Conservation (phyloP, 2,113 vertebrate species). For the Emydura subglobosa region DNA sequence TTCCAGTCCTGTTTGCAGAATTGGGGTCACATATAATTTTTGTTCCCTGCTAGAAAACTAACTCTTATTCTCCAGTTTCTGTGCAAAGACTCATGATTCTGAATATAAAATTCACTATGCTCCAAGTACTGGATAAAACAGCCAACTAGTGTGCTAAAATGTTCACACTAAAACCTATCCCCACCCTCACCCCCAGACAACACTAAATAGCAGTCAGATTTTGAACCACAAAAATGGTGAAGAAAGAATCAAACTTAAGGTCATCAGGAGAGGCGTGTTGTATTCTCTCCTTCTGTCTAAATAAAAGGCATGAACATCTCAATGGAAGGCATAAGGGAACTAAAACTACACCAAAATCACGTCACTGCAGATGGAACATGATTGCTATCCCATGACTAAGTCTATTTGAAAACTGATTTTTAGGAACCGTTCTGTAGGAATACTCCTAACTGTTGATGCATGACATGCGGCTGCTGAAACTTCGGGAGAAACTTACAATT, state of each 20-base stretch:
- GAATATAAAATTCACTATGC: background rate
- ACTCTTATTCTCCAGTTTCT: background rate
- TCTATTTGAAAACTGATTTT: background rate
- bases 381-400: background rate
- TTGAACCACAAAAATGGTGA: background rate
- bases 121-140: background rate
- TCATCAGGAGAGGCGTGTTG: fast-evolving
- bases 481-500: background rate
- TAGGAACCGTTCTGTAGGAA: background rate
- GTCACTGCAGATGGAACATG: background rate
- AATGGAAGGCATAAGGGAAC: background rate
- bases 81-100: background rate
- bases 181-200: background rate
- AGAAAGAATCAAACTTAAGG: background rate
- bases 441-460: constrained; percentile 17
- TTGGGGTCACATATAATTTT: background rate
- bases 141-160: constrained; percentile 6
- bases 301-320: background rate
- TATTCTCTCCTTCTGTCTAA: background rate
- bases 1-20: background rate
- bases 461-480: background rate
- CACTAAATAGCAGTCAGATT: background rate
- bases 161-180: background rate
- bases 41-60: background rate
- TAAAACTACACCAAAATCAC: background rate